phyloP scores from a whole-genome alignment of 2,113 vertebrate genomes.

The Rhadina sibilatrix region DNA sequence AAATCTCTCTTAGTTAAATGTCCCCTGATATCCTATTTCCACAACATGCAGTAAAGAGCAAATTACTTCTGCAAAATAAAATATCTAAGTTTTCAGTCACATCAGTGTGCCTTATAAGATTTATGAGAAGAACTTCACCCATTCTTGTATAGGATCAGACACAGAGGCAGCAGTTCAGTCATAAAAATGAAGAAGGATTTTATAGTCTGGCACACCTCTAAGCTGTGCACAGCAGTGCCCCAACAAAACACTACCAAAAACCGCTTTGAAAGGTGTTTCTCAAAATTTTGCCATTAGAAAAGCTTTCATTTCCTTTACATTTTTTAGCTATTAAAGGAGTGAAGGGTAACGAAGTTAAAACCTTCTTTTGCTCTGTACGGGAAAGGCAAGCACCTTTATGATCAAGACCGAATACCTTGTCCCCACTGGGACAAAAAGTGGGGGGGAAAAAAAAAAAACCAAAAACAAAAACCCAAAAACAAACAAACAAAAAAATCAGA shows the following conservation, averaged over 20 bases:
- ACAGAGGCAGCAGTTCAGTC: not conserved
- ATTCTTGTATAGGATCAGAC: not conserved
- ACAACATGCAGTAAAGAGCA: not conserved
- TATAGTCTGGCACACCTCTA: not conserved
- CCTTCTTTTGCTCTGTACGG: not conserved
- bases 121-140: not conserved
- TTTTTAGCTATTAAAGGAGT: not conserved
- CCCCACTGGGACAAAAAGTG: not conserved
- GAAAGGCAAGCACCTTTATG: not conserved
- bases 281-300: not conserved
- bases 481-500: too few species aligned
- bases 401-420: not conserved
- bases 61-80: not conserved
- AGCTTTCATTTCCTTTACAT: not conserved
- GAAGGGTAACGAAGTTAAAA: not conserved
- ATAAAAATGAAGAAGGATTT: not conserved
- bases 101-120: not conserved
- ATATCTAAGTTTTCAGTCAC: not conserved
- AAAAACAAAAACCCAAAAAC: too few species aligned
- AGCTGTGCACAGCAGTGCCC: too few species aligned
- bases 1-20: not conserved
- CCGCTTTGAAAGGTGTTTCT: not conserved
- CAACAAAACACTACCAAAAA: not conserved
- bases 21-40: not conserved
- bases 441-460: too few species aligned